A percentile compares a stretch with the other conserved stretches of the same genome.
Conservation (phyloP, 2,797 vertebrate species). For the Dromococcyx pavoninus region DNA sequence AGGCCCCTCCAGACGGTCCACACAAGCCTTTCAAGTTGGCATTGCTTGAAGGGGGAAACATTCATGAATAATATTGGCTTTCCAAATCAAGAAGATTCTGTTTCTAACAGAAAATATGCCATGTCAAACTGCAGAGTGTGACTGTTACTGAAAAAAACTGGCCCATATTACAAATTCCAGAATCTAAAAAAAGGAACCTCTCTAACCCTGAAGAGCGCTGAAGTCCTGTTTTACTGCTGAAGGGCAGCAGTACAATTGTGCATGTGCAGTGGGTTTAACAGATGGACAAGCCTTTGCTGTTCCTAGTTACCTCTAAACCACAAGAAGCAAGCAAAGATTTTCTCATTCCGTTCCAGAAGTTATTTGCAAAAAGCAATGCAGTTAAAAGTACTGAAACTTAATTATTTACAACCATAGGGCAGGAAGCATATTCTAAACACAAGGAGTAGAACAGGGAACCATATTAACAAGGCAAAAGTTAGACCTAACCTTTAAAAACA, state of each 20-base stretch:
- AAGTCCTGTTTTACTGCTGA: background rate
- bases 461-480: background rate
- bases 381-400: background rate
- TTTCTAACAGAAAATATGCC: background rate
- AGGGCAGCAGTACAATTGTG: background rate
- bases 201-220: background rate
- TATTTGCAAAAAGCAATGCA: background rate
- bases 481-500: background rate
- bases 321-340: background rate
- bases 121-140: too few relatives aligned
- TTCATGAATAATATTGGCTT: background rate
- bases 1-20: background rate
- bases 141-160: too few relatives aligned
- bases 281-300: background rate
- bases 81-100: background rate
- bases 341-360: background rate
- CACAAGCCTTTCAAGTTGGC: background rate
- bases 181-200: background rate
- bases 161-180: background rate
- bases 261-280: rapidly evolving
- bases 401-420: background rate
- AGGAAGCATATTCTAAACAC: background rate
- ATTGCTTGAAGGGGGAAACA: background rate
- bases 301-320: background rate
- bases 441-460: background rate